phyloP scores from a whole-genome alignment of 2,113 vertebrate genomes.

The Lanius ludovicianus region DNA sequence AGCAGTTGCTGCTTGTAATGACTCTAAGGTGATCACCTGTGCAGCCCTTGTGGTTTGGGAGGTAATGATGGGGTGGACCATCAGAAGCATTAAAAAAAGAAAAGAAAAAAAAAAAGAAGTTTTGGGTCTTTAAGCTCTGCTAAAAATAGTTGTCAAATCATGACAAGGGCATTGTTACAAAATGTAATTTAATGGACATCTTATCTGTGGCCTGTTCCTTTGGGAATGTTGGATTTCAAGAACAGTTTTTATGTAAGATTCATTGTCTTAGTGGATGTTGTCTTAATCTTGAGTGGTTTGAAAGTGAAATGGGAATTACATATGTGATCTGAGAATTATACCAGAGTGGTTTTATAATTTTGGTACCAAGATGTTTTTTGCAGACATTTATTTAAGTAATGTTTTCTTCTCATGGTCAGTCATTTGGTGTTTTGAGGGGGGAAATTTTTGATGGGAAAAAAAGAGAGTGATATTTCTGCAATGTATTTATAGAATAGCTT shows the following conservation, averaged over 20 bases:
- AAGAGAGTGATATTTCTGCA: not conserved
- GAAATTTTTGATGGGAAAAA: not conserved
- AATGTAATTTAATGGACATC: not conserved
- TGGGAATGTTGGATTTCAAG: constrained; percentile 20
- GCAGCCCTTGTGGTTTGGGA: not conserved
- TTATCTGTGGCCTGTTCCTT: constrained; percentile 11
- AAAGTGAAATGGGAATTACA: constrained; percentile 23
- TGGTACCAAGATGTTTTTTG: constrained; percentile 10
- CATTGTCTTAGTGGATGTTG: not conserved
- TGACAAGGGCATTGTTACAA: not conserved
- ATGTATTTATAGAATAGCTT: not conserved
- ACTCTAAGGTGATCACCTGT: not conserved
- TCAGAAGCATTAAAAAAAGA: not conserved
- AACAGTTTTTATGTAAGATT: constrained; percentile 40
- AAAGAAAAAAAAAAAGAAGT: not conserved
- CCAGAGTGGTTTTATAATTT: constrained; percentile 23
- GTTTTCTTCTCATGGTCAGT: constrained; percentile 36
- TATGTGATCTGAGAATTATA: constrained; percentile 11
- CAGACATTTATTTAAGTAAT: constrained; percentile 22
- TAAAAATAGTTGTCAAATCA: not conserved
- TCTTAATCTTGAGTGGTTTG: not conserved
- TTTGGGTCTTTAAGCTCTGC: not conserved
- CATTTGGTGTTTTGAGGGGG: not conserved
- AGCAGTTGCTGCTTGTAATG: not conserved
- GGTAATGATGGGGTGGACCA: not conserved